Evolutionary conservation across 1,140 invertebrate genomes (phyloP).

Genomic region (Micrasema longulum): DNA sequence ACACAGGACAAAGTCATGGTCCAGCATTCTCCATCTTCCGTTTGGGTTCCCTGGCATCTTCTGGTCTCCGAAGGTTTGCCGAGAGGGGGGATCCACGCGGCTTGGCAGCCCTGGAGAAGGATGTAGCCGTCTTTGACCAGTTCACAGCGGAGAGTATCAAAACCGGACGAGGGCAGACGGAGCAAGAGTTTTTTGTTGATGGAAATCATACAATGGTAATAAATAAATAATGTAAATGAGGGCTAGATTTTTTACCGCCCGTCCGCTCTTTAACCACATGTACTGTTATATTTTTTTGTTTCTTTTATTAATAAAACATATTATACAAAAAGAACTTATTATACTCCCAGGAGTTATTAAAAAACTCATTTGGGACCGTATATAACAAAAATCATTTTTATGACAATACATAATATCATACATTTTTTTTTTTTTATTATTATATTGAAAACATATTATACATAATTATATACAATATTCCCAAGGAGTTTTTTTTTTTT

Average conservation of each 20-base stretch:
- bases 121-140: constrained; percentile 77
- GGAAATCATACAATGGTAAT: constrained; percentile 73
- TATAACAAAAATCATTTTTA: too few relatives aligned
- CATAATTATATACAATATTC: too few relatives aligned
- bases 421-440: too few relatives aligned
- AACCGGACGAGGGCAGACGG: constrained; percentile 79
- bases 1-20: constrained; percentile 87
- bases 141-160: constrained; percentile 83
- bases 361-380: too few relatives aligned
- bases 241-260: too few relatives aligned
- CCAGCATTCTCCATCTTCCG: constrained; percentile 82
- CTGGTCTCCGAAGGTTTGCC: constrained; percentile 81
- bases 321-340: too few relatives aligned
- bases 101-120: constrained; percentile 72
- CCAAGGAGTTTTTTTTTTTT: too few relatives aligned
- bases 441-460: too few relatives aligned
- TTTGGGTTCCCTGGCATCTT: constrained; percentile 77
- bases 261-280: background rate
- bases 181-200: constrained; percentile 86
- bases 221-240: background rate
- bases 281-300: too few relatives aligned
- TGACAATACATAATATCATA: too few relatives aligned
- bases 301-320: too few relatives aligned
- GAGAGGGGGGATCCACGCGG: constrained; percentile 81
- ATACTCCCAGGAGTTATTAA: too few relatives aligned